Percentiles rank a stretch among this genome's conserved stretches.
Conservation (phyloP, 2,113 vertebrate genomes). For the Protobothrops flavoviridis region DNA sequence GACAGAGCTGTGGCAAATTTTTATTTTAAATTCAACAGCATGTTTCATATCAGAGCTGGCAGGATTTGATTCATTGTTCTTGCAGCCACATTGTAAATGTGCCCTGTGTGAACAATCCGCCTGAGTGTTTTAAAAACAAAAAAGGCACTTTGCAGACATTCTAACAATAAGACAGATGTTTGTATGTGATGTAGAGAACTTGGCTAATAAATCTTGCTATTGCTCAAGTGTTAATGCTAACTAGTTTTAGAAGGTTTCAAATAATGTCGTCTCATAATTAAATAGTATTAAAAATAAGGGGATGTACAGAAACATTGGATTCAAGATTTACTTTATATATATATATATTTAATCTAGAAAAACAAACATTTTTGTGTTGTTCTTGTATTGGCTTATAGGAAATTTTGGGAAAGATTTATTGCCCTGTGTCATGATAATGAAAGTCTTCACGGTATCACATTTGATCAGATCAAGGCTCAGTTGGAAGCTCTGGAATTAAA, state of each 20-base stretch:
- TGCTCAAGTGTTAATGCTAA: constrained; percentile 32
- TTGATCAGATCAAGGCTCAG: constrained; percentile 97
- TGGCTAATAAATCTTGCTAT: constrained; percentile 8
- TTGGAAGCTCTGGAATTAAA: constrained; percentile 97
- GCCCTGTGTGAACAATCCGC: constrained; percentile 17
- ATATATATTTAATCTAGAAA: neutral
- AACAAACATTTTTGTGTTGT: constrained; percentile 28
- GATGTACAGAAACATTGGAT: neutral
- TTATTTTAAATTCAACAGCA: constrained; percentile 34
- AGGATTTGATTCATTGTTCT: constrained; percentile 49
- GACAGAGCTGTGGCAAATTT: constrained; percentile 45
- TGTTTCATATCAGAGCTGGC: constrained; percentile 15
- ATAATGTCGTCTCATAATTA: constrained; percentile 17
- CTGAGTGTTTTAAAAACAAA: constrained; percentile 40
- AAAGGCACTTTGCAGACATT: constrained; percentile 36
- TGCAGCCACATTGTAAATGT: constrained; percentile 40
- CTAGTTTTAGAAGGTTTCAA: constrained; percentile 38
- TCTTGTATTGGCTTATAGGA: constrained; percentile 74
- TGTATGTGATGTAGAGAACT: constrained; percentile 39
- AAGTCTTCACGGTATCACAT: constrained; percentile 97
- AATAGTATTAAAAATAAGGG: neutral
- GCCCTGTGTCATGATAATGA: constrained; percentile 93
- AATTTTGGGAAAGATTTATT: constrained; percentile 99
- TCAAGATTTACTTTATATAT: constrained; percentile 14
- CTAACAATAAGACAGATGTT: constrained; percentile 22